A percentile compares a stretch with the other conserved stretches of the same genome.
Conservation (phyloP, 2,888 invertebrate species). For the Drosophila kambysellisi region DNA sequence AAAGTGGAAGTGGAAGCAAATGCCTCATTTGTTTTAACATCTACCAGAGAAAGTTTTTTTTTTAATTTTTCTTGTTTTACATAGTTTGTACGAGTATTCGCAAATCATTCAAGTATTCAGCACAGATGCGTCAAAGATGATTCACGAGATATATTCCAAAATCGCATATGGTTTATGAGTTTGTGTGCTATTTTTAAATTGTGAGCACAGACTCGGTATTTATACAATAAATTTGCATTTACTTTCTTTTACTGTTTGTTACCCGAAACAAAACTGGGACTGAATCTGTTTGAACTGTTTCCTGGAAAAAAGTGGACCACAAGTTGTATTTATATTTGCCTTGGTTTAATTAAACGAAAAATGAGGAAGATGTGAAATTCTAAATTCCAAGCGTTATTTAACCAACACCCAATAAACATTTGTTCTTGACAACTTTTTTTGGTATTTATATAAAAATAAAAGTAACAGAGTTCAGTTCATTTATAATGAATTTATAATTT, state of each 20-base stretch:
- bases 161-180: slow-evolving; percentile 46
- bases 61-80: slow-evolving; percentile 1
- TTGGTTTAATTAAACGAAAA: not conserved
- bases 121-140: slow-evolving; percentile 35
- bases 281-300: slow-evolving; percentile 6
- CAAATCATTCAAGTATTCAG: slow-evolving; percentile 35
- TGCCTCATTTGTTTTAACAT: slow-evolving; percentile 39
- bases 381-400: not conserved
- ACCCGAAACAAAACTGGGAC: not conserved
- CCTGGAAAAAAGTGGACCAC: slow-evolving; percentile 1
- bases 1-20: slow-evolving; percentile 10
- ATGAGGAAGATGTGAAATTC: not conserved
- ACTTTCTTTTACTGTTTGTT: not conserved
- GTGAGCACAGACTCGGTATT: slow-evolving; percentile 27
- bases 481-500: not conserved
- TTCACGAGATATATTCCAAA: slow-evolving; percentile 53
- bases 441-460: not conserved
- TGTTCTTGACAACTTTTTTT: not conserved
- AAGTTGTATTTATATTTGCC: not conserved
- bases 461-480: not conserved
- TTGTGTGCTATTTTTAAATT: slow-evolving; percentile 42
- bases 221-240: slow-evolving; percentile 16
- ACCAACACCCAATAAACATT: not conserved
- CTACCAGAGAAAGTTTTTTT: slow-evolving; percentile 39
- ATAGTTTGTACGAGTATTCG: slow-evolving; percentile 22